phyloP scores from a whole-genome alignment of 2,888 invertebrate species.

The Cantharis rufa region DNA sequence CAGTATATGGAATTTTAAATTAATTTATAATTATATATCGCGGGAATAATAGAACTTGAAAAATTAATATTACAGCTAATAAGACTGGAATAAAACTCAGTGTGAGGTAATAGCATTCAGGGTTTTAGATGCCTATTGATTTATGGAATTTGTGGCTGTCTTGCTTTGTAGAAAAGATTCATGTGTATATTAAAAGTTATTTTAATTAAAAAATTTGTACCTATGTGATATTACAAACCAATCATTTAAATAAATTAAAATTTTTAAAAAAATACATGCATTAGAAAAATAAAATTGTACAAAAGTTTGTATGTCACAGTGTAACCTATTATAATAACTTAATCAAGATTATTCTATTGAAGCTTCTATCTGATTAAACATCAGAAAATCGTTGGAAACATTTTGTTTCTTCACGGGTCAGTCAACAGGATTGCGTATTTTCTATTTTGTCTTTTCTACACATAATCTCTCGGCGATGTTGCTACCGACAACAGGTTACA shows the following conservation, averaged over 20 bases:
- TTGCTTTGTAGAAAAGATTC: neutral
- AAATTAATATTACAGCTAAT: neutral
- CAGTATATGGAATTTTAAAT: neutral
- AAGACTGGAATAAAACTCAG: neutral
- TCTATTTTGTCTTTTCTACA: neutral
- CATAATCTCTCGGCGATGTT: neutral
- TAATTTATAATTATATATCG: neutral
- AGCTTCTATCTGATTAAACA: neutral
- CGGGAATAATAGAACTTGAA: neutral
- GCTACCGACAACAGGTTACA: neutral
- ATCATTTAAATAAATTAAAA: neutral
- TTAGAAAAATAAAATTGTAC: too few relatives aligned
- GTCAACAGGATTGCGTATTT: neutral
- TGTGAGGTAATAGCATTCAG: neutral
- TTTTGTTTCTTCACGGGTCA: neutral
- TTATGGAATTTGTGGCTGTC: neutral
- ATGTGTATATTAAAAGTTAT: neutral
- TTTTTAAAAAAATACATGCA: neutral
- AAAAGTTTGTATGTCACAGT: neutral
- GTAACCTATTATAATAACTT: neutral
- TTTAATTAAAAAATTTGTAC: neutral
- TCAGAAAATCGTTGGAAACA: neutral
- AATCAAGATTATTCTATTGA: neutral
- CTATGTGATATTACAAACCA: neutral
- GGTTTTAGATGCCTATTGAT: neutral